Conservation (phyloP, 2,113 vertebrate genomes). For the Phylloscopus whistleri region DNA sequence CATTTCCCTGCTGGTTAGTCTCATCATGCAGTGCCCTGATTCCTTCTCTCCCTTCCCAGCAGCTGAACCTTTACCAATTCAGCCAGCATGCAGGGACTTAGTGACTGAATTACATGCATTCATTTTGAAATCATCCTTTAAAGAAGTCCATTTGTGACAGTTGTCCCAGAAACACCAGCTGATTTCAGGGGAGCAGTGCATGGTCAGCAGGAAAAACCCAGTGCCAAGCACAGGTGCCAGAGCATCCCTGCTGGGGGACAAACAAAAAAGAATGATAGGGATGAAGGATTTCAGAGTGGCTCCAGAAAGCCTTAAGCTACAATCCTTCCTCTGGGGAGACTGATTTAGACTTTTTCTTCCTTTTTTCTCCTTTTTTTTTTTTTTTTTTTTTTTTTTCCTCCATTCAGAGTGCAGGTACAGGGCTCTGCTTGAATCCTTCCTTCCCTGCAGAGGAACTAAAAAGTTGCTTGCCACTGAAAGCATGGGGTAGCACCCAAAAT, state of each 20-base stretch:
- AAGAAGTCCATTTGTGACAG: neutral
- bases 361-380: neutral
- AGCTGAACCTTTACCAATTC: neutral
- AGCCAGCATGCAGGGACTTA: fast-evolving
- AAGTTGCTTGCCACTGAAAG: neutral
- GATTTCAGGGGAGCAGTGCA: neutral
- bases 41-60: neutral
- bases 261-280: neutral
- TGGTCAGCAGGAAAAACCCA: neutral
- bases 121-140: neutral
- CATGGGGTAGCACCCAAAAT: neutral
- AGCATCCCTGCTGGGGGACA: neutral
- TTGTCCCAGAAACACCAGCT: neutral
- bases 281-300: neutral
- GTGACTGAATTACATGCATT: neutral
- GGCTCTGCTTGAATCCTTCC: neutral
- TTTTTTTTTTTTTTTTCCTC: neutral
- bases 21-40: neutral
- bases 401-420: neutral
- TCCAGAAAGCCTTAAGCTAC: neutral
- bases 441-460: neutral
- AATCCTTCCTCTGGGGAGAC: neutral
- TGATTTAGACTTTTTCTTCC: neutral
- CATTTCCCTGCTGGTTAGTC: neutral
- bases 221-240: neutral